Evolutionary conservation across 2,888 invertebrate genomes (phyloP), one percentile per base, ranked within the genome.

Genomic region (Neoascia interrupta): DNA sequence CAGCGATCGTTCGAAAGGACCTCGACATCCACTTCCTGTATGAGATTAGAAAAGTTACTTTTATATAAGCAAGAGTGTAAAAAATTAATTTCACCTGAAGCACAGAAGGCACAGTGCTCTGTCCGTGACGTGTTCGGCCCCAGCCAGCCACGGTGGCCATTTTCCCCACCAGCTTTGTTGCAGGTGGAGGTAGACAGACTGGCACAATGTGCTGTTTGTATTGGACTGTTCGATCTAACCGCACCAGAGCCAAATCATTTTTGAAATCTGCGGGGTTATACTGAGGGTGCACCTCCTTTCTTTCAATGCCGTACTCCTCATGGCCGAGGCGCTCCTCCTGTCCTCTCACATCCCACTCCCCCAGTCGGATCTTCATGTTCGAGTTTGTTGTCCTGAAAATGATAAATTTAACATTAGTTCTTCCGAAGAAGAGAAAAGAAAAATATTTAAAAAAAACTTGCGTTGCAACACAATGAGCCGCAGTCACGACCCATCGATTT

Each of bases 121-220:
- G 94, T 26, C 97, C 97, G 84, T 97, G 96, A 43, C 96, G 90
- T 0, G 96, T 97, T 18, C 97, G 90, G 0, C 97, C 97, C 97
- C 97, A 97, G 0, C 97, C 97, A 0, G 94, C 96, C 0, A 97
- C 97, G 0, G 97, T 97, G 39, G 96, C 97, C 89, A 94, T 94
- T 85, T 94, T 94, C 0, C 97, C 97, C 0, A 95, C 92, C 15
- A 97, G 87, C 86, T 96, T 96, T 80, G 94, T 90, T 85, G 91
- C 92, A 82, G 92, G 92, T 68, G 92, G 93, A 13, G 97, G 97
- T 36, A 97, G 89, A 86, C 97, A 97, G 5, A 97, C 97, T 1
- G 97, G 97, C 43, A 97, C 90, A 81, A 97, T 97, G 87, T 97
- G 97, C 84, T 97, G 96, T 84, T 96, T 96, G 87, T 95, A 97